Percentiles rank a stretch among this genome's conserved stretches.
These are phyloP conservation scores for Datnioides undecimradiatus DNA, from an alignment of 2,113 vertebrate species.

Conservation along the genomic window DNA sequence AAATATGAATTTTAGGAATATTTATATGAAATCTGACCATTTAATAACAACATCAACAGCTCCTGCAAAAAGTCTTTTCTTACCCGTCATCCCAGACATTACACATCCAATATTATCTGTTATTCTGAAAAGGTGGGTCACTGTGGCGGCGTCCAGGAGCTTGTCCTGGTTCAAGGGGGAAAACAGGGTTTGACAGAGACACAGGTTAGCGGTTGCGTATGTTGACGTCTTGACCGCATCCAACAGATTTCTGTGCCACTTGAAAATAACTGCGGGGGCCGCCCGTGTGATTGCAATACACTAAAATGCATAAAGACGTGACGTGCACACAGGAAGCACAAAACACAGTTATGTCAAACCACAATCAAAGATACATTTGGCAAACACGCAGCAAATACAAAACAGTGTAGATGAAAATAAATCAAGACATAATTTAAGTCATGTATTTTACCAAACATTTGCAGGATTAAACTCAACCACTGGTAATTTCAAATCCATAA, in stretches of 20 bases:
- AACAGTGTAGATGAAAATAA: not conserved
- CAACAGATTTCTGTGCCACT: not conserved
- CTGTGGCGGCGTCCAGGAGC: conserved; percentile 93
- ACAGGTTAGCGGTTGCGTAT: not conserved
- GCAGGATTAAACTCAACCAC: not conserved
- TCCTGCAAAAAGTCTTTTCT: not conserved
- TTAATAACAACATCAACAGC: too few species aligned
- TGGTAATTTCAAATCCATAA: too few species aligned
- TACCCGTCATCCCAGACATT: conserved; percentile 99
- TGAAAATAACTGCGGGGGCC: not conserved
- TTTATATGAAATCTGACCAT: not conserved
- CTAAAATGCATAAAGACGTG: not conserved
- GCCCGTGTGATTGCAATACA: not conserved
- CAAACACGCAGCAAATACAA: not conserved
- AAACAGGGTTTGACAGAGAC: not conserved
- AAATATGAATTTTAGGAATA: too few species aligned
- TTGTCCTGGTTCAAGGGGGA: conserved; percentile 88
- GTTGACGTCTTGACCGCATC: not conserved
- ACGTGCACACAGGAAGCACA: not conserved
- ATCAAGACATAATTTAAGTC: too few species aligned
- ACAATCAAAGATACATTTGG: not conserved
- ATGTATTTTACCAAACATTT: not conserved
- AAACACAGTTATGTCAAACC: too few species aligned
- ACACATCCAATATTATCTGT: conserved; percentile 98
- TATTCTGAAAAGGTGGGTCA: conserved; percentile 98